Conservation (phyloP, 1,140 invertebrate species). For the Belonocnema kinseyi region DNA sequence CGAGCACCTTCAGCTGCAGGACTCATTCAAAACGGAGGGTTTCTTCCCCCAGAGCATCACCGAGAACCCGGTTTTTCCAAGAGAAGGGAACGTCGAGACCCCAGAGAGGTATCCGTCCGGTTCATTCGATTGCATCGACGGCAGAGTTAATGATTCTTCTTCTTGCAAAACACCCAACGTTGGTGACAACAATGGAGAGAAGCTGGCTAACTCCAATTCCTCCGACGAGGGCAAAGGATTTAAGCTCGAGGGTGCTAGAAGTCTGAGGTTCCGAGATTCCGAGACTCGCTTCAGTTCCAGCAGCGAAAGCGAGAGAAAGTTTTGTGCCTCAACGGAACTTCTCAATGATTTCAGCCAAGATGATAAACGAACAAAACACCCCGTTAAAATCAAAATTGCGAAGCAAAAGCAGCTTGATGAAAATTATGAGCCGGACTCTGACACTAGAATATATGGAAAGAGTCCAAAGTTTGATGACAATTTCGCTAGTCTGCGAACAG, state of each 20-base stretch:
- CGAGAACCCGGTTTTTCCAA: slow-evolving; percentile 55
- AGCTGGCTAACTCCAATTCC: slow-evolving; percentile 60
- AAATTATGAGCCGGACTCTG: slow-evolving; percentile 66
- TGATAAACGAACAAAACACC: slow-evolving; percentile 52
- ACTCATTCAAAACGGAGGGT: slow-evolving; percentile 52
- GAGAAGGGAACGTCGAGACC: slow-evolving; percentile 59
- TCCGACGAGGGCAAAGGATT: slow-evolving; percentile 63
- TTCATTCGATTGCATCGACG: slow-evolving; percentile 67
- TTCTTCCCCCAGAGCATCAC: slow-evolving; percentile 69
- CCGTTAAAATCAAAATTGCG: slow-evolving; percentile 56
- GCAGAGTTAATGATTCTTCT: slow-evolving; percentile 39
- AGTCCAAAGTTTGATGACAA: slow-evolving; percentile 73
- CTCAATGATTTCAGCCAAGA: slow-evolving; percentile 55
- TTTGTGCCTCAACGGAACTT: slow-evolving; percentile 64
- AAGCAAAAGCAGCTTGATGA: slow-evolving; percentile 70
- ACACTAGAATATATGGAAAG: slow-evolving; percentile 70
- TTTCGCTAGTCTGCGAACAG: slow-evolving; percentile 51
- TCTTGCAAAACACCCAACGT: slow-evolving; percentile 41
- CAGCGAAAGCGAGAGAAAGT: slow-evolving; percentile 65
- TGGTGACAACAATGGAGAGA: slow-evolving; percentile 40
- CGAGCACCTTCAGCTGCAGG: slow-evolving; percentile 42
- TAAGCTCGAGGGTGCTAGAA: slow-evolving; percentile 50
- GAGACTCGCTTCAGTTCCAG: slow-evolving; percentile 65
- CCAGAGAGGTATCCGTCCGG: slow-evolving; percentile 56
- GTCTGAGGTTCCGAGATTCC: slow-evolving; percentile 52